These are phyloP conservation scores for Drosophila ironensis DNA, from an alignment of 1,140 invertebrate species.

Conservation along the genomic window DNA sequence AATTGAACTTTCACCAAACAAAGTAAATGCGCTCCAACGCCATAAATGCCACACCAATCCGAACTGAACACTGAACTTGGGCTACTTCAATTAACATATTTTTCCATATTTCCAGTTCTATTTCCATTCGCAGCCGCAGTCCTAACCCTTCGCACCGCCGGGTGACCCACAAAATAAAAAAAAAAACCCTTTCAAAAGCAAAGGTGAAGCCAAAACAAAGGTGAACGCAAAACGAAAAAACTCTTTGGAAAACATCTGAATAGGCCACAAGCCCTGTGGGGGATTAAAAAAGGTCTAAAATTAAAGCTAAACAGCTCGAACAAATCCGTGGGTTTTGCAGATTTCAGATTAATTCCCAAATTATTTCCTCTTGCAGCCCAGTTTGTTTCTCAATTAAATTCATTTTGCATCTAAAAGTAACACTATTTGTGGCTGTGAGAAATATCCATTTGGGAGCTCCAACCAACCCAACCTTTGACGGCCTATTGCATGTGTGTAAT, in stretches of 20 bases:
- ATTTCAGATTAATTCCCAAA: too few species aligned
- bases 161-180: slow-evolving; percentile 44
- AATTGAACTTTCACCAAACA: slow-evolving; percentile 50
- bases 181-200: slow-evolving; percentile 36
- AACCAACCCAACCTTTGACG: not conserved
- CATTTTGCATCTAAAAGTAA: too few species aligned
- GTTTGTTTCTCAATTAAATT: too few species aligned
- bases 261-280: too few species aligned
- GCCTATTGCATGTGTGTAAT: slow-evolving; percentile 32
- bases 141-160: slow-evolving; percentile 29
- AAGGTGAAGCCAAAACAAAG: slow-evolving; percentile 23
- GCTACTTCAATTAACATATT: slow-evolving; percentile 51
- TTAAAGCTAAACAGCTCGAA: too few species aligned
- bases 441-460: not conserved
- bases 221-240: not conserved
- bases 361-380: too few species aligned
- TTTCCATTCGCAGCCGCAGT: slow-evolving; percentile 4
- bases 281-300: too few species aligned
- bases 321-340: too few species aligned
- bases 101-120: slow-evolving; percentile 37
- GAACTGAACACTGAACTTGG: slow-evolving; percentile 19
- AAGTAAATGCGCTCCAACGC: slow-evolving; percentile 33
- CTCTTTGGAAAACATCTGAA: too few species aligned
- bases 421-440: too few species aligned
- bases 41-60: slow-evolving; percentile 44